Conservation (phyloP, 2,113 vertebrate species). For the Alouatta palliata region DNA sequence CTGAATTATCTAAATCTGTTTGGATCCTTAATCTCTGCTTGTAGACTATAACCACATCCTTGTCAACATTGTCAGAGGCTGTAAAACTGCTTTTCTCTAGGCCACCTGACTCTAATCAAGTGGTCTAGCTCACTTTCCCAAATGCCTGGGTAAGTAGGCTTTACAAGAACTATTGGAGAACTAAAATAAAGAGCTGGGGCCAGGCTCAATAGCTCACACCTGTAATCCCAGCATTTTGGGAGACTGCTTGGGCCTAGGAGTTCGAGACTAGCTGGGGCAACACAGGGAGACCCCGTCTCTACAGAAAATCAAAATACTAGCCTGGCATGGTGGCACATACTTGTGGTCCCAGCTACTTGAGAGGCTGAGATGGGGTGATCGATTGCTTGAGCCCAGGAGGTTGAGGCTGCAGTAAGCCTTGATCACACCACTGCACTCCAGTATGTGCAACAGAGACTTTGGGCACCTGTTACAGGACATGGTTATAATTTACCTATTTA, state of each 20-base stretch:
- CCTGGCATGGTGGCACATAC: too few species aligned
- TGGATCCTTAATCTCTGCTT: background rate
- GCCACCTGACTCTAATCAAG: background rate
- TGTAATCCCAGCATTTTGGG: too few species aligned
- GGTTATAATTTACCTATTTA: slow-evolving; percentile 16
- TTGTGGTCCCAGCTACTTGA: too few species aligned
- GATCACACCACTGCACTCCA: too few species aligned
- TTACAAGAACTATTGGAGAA: background rate
- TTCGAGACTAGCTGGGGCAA: too few species aligned
- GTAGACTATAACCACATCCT: background rate
- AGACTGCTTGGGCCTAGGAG: too few species aligned
- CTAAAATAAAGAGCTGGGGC: background rate
- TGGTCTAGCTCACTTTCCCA: background rate
- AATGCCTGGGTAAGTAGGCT: background rate
- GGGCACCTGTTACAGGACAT: background rate
- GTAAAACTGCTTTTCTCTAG: background rate
- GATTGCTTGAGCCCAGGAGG: too few species aligned
- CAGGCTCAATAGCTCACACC: too few species aligned
- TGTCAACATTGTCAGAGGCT: background rate
- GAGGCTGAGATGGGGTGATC: too few species aligned
- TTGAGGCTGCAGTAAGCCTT: too few species aligned
- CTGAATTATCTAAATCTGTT: background rate
- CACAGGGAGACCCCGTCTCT: background rate
- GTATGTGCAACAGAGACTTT: background rate
- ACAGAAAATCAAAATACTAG: slow-evolving; percentile 6